Evolutionary conservation across 1,140 invertebrate species (phyloP).

Genomic region (Bathynomus jamesi): DNA sequence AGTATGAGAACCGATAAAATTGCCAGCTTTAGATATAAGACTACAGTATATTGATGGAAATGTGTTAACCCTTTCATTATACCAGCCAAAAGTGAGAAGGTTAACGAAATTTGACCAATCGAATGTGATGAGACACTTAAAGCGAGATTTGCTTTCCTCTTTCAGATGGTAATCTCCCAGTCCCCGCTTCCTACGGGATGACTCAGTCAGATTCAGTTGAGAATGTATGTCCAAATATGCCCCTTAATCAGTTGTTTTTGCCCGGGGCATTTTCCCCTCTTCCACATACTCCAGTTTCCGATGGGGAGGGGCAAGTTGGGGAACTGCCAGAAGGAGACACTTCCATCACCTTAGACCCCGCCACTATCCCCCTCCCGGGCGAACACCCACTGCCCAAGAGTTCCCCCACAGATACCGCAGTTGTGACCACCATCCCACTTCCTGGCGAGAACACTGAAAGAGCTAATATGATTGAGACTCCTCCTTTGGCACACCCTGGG

Average conservation of each 20-base stretch:
- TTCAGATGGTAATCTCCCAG: slow-evolving; percentile 22
- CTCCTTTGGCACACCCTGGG: slow-evolving; percentile 41
- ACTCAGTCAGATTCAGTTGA: slow-evolving; percentile 7
- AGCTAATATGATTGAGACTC: background rate
- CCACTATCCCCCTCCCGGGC: slow-evolving; percentile 27
- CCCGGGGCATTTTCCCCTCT: background rate
- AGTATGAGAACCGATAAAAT: too few species aligned
- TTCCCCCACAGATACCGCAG: slow-evolving; percentile 16
- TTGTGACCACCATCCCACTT: slow-evolving; percentile 18
- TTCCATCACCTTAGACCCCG: slow-evolving; percentile 17
- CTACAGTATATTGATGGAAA: too few species aligned
- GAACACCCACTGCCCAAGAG: slow-evolving; percentile 9
- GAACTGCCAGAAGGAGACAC: background rate
- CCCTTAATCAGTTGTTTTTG: background rate
- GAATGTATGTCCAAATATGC: background rate
- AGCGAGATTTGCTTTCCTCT: background rate
- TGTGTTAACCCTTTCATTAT: too few species aligned
- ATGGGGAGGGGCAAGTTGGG: background rate
- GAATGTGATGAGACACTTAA: too few species aligned
- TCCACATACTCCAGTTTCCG: background rate
- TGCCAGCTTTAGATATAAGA: too few species aligned
- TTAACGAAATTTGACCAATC: too few species aligned
- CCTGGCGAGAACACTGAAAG: slow-evolving; percentile 13
- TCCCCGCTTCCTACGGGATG: slow-evolving; percentile 22
- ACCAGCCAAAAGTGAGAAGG: too few species aligned